A percentile compares a stretch with the other conserved stretches of the same genome.
These are phyloP conservation scores for Dendrophyllia cribrosa DNA, from an alignment of 64 coral and sea anemone genomes.

Conservation along the genomic window DNA sequence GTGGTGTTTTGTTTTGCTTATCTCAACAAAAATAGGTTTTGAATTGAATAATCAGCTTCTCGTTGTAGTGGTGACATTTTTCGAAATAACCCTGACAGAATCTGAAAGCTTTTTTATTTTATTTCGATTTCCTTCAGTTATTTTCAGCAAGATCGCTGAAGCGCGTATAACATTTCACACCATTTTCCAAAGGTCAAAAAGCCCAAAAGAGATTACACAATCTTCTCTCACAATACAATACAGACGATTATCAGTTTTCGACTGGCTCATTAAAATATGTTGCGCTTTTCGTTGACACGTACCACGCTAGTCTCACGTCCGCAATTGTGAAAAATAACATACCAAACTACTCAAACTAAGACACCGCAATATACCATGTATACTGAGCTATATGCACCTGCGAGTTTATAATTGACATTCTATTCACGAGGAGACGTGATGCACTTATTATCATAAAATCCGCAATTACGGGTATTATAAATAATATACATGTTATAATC, in stretches of 20 bases:
- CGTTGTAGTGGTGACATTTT: too few relatives aligned
- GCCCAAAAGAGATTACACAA: slow-evolving; percentile 1
- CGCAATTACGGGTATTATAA: not conserved
- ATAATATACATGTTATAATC: not conserved
- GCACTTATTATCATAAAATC: not conserved
- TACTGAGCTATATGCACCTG: not conserved
- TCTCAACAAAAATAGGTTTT: not conserved
- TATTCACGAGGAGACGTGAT: not conserved
- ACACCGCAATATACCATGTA: not conserved
- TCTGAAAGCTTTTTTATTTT: not conserved
- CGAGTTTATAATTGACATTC: not conserved
- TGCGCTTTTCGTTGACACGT: slow-evolving; percentile 9
- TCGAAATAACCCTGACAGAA: not conserved
- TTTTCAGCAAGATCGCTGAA: not conserved
- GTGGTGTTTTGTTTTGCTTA: not conserved
- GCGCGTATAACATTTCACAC: not conserved
- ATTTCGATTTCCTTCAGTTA: not conserved
- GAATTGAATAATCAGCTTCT: not conserved
- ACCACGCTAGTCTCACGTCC: not conserved
- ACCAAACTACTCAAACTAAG: too few relatives aligned
- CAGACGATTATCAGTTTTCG: not conserved
- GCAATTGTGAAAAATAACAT: not conserved
- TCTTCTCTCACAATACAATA: not conserved
- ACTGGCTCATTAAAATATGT: not conserved
- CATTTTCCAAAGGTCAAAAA: not conserved